Conservation (phyloP, 2,888 invertebrate genomes). For the Lingula anatina region DNA sequence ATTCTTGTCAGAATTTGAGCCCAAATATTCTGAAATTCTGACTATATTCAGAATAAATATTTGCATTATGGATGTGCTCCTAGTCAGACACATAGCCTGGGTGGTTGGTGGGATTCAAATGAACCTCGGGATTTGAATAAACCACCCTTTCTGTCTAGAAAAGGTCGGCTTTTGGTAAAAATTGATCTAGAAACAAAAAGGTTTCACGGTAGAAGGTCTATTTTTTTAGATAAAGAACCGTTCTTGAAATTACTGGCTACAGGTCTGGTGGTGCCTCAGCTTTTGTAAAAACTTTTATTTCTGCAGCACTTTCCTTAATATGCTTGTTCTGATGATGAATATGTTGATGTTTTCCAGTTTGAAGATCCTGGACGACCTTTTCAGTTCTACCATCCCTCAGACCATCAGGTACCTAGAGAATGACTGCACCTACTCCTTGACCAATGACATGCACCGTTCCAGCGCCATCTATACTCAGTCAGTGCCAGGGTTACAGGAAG, state of each 20-base stretch:
- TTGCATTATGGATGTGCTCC: too few relatives aligned
- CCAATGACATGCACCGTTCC: conserved; percentile 22
- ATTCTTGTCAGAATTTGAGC: too few relatives aligned
- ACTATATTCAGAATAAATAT: too few relatives aligned
- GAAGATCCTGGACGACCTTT: conserved; percentile 36
- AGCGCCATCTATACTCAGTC: conserved; percentile 25
- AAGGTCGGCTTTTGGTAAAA: too few relatives aligned
- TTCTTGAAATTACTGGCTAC: neutral
- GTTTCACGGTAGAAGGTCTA: neutral
- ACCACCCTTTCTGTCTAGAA: too few relatives aligned
- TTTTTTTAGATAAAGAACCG: neutral
- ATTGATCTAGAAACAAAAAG: too few relatives aligned
- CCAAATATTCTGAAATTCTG: too few relatives aligned
- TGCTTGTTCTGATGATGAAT: too few relatives aligned
- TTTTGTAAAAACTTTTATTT: neutral
- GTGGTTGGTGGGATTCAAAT: too few relatives aligned
- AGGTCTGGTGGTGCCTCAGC: neutral
- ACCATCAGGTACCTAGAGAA: conserved; percentile 37
- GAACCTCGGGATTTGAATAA: too few relatives aligned
- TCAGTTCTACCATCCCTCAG: conserved; percentile 36
- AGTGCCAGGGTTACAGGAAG: conserved; percentile 34
- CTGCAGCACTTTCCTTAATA: too few relatives aligned
- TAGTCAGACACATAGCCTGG: too few relatives aligned
- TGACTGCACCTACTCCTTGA: conserved; percentile 31
- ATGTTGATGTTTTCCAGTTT: conserved; percentile 26